A percentile compares a stretch with the other conserved stretches of the same genome.
Evolutionary conservation across 1,140 invertebrate genomes (phyloP).

Genomic region (Argopecten irradians): DNA sequence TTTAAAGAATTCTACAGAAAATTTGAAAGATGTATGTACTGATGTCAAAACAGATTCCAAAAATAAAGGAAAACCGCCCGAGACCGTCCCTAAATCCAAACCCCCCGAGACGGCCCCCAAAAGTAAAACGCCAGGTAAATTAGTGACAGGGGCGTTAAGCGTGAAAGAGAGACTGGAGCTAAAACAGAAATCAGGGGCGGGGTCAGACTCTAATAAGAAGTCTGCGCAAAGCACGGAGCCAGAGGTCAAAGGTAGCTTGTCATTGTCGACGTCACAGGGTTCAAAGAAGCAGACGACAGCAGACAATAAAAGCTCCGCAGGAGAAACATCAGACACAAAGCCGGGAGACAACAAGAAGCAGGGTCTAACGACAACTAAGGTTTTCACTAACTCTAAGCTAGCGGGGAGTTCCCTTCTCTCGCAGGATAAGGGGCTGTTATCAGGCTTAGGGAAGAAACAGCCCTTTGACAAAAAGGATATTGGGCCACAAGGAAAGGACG

Average conservation of each 20-base stretch:
- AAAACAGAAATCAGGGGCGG: slow-evolving; percentile 13
- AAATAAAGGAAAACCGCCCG: slow-evolving; percentile 42
- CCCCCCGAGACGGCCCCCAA: slow-evolving; percentile 30
- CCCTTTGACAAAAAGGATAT: not conserved
- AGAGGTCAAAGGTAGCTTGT: slow-evolving; percentile 33
- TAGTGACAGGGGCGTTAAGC: not conserved
- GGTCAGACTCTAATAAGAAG: slow-evolving; percentile 28
- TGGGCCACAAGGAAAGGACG: not conserved
- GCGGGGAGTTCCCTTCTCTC: not conserved
- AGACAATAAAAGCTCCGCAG: not conserved
- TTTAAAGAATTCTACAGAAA: slow-evolving; percentile 52
- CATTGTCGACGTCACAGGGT: not conserved
- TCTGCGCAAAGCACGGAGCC: not conserved
- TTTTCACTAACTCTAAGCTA: not conserved
- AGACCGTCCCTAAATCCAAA: slow-evolving; percentile 35
- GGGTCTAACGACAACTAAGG: slow-evolving; percentile 3
- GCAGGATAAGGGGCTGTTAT: slow-evolving; percentile 7
- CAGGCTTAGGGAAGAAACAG: not conserved
- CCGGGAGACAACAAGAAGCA: not conserved
- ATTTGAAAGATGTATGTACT: slow-evolving; percentile 41
- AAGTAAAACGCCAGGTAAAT: slow-evolving; percentile 24
- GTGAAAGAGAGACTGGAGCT: slow-evolving; percentile 19
- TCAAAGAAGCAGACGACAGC: slow-evolving; percentile 37
- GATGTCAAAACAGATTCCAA: slow-evolving; percentile 32
- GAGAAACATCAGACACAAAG: slow-evolving; percentile 20